A percentile compares a stretch with the other conserved stretches of the same genome.
Conservation (phyloP, 2,888 invertebrate genomes). For the Dione juno region DNA sequence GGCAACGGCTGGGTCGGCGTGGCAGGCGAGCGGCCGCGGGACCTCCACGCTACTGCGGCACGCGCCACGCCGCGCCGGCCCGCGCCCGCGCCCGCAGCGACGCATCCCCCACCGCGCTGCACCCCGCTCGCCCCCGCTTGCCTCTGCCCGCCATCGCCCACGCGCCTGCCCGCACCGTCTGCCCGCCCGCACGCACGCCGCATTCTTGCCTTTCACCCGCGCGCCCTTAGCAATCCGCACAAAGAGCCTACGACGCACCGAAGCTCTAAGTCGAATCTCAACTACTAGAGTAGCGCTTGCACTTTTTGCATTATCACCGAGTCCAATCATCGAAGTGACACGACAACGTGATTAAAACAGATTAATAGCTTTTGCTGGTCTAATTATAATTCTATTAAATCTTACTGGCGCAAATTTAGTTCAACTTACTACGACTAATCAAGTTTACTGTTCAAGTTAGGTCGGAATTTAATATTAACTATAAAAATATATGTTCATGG, state of each 20-base stretch:
- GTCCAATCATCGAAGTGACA: neutral
- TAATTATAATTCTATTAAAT: neutral
- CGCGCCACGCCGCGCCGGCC: constrained; percentile 68
- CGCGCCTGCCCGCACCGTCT: constrained; percentile 48
- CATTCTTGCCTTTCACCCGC: constrained; percentile 74
- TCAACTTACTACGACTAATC: neutral
- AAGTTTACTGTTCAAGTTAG: neutral
- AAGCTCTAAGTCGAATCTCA: constrained; percentile 5
- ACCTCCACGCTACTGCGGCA: constrained; percentile 82
- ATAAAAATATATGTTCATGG: no score
- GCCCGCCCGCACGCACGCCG: constrained; percentile 77
- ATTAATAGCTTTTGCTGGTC: neutral
- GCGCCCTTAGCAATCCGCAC: constrained; percentile 61
- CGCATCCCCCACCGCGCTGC: constrained; percentile 57
- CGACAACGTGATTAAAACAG: neutral
- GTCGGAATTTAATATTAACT: no score
- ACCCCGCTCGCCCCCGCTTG: constrained; percentile 55
- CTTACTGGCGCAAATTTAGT: neutral
- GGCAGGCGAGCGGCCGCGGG: constrained; percentile 73
- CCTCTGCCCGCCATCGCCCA: constrained; percentile 55
- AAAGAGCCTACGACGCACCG: constrained; percentile 52
- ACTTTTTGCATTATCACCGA: neutral
- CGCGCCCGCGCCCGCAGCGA: constrained; percentile 51
- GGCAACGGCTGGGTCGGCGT: constrained; percentile 58
- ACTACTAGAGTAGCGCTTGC: constrained; percentile 26